Evolutionary conservation across 2,888 invertebrate genomes (phyloP).

Genomic region (Melanostoma scalare): DNA sequence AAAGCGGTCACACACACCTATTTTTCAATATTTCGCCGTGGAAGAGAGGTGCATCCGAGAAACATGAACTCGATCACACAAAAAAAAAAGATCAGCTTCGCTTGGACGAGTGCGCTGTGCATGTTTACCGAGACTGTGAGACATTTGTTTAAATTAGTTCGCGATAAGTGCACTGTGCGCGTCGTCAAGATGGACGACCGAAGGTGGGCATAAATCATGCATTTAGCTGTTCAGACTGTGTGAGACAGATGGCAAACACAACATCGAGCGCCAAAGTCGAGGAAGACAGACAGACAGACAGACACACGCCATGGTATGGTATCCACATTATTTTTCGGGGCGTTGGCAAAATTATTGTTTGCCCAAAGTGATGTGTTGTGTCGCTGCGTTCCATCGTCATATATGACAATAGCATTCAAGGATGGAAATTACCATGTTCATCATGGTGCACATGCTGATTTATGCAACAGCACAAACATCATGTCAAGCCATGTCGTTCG

Average conservation of each 20-base stretch:
- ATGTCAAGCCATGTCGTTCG: no score
- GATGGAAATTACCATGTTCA: no score
- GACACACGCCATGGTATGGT: background rate
- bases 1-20: conserved; percentile 62
- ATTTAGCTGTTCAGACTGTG: conserved; percentile 44
- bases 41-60: conserved; percentile 7
- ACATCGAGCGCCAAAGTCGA: background rate
- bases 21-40: conserved; percentile 35
- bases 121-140: conserved; percentile 55
- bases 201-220: conserved; percentile 63
- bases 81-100: conserved; percentile 18
- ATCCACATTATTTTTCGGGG: no score
- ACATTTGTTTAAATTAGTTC: conserved; percentile 70
- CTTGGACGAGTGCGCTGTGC: conserved; percentile 28
- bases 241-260: conserved; percentile 57
- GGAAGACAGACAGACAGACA: conserved; percentile 22
- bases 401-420: no score
- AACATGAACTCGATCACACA: conserved; percentile 47
- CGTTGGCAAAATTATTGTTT: no score
- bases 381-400: no score
- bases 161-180: conserved; percentile 46
- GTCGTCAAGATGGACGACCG: conserved; percentile 10
- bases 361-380: no score
- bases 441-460: no score
- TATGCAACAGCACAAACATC: no score